Evolutionary conservation across 2,797 vertebrate genomes (phyloP).

Genomic region (Pseudotriccus pelzelni): DNA sequence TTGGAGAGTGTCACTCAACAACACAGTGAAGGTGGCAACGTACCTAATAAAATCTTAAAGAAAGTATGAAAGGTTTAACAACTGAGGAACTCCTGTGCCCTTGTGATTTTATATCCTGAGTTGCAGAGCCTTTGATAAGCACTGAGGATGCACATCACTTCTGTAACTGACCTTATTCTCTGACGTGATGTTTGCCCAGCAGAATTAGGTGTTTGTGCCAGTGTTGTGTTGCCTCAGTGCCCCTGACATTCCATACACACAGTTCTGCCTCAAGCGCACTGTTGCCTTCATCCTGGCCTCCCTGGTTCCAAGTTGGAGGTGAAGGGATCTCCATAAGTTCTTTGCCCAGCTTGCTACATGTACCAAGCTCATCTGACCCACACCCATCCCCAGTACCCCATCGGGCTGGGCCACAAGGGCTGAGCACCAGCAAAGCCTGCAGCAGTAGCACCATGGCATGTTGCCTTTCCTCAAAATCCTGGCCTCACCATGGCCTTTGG

Average conservation of each 20-base stretch:
- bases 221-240: not conserved
- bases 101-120: not conserved
- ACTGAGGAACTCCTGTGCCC: not conserved
- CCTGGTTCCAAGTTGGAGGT: not conserved
- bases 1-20: not conserved
- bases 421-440: not conserved
- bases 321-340: not conserved
- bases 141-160: not conserved
- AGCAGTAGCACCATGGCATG: not conserved
- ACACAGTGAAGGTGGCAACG: not conserved
- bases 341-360: not conserved
- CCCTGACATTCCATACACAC: not conserved
- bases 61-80: not conserved
- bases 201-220: not conserved
- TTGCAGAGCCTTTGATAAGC: not conserved
- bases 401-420: not conserved
- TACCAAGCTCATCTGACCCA: not conserved
- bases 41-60: not conserved
- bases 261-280: not conserved
- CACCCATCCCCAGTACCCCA: not conserved
- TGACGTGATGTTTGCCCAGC: not conserved
- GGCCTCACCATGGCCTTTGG: not conserved
- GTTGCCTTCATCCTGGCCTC: not conserved
- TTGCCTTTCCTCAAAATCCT: not conserved
- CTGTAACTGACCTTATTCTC: not conserved